phyloP scores from a whole-genome alignment of 2,888 invertebrate species.

The Magallana nippona region DNA sequence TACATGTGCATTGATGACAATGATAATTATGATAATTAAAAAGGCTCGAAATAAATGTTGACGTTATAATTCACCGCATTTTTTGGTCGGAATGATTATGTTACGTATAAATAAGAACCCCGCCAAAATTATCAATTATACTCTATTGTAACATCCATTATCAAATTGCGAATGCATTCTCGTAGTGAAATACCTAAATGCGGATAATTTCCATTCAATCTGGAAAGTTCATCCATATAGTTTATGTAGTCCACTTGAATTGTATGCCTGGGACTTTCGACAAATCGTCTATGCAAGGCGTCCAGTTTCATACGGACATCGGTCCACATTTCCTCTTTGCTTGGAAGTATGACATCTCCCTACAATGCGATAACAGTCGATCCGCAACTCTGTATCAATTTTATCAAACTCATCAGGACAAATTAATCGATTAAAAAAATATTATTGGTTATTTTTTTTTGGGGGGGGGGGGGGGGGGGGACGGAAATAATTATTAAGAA shows the following conservation, averaged over 20 bases:
- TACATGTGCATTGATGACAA: too few species aligned
- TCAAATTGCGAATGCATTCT: neutral
- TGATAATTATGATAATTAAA: too few species aligned
- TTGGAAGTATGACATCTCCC: conserved; percentile 74
- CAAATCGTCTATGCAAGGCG: conserved; percentile 66
- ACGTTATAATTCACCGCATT: too few species aligned
- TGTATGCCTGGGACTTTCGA: conserved; percentile 74
- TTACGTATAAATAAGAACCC: too few species aligned
- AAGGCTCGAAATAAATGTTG: too few species aligned
- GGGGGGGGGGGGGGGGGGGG: too few species aligned
- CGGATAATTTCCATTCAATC: conserved; percentile 78
- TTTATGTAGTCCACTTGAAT: conserved; percentile 77
- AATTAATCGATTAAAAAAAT: too few species aligned
- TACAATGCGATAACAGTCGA: conserved; percentile 43
- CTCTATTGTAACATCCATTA: neutral
- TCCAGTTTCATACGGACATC: conserved; percentile 71
- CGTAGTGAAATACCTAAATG: conserved; percentile 68
- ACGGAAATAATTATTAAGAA: too few species aligned
- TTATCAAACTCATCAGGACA: neutral
- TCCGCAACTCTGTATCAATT: neutral
- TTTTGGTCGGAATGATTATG: too few species aligned
- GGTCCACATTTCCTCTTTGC: conserved; percentile 71
- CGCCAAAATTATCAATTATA: too few species aligned
- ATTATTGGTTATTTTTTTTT: too few species aligned
- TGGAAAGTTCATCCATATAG: conserved; percentile 80